These are phyloP conservation scores for Zelostemma sp. DNA, from an alignment of 1,140 invertebrate species.

Conservation along the genomic window DNA sequence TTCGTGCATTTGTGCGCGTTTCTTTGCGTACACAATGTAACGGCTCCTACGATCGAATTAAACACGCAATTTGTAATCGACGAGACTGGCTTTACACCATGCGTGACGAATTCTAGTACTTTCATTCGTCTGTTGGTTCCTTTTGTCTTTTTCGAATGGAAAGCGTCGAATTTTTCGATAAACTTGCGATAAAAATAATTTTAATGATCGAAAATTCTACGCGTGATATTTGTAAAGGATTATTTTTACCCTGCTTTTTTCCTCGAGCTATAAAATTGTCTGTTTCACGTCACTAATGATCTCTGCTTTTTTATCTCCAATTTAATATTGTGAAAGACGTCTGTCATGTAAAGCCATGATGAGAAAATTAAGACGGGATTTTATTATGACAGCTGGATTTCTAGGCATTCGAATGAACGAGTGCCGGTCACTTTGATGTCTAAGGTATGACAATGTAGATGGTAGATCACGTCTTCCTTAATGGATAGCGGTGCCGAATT, in stretches of 20 bases:
- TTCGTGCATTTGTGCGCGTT: neutral
- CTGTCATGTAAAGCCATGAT: constrained; percentile 3
- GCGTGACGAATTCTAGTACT: constrained; percentile 21
- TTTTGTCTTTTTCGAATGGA: constrained; percentile 17
- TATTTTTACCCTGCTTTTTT: neutral
- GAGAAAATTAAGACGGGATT: constrained; percentile 37
- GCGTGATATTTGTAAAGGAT: neutral
- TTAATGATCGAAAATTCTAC: neutral
- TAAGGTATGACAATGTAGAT: constrained; percentile 17
- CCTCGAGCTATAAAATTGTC: neutral
- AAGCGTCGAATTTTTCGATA: constrained; percentile 7
- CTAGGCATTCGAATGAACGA: constrained; percentile 13
- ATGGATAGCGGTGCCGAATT: constrained; percentile 21
- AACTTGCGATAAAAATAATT: neutral
- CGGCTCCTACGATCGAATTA: constrained; percentile 39
- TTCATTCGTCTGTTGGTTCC: constrained; percentile 22
- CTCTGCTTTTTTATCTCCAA: neutral
- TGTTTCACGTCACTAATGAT: neutral
- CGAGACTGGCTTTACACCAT: constrained; percentile 27
- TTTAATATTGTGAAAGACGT: constrained; percentile 2
- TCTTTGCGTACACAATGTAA: constrained; percentile 18
- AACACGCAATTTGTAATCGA: constrained; percentile 32
- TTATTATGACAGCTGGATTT: constrained; percentile 33
- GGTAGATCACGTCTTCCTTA: constrained; percentile 29
- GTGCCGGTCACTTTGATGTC: constrained; percentile 34